Evolutionary conservation across 2,888 invertebrate genomes (phyloP).

Genomic region (Mechanitis mazaeus): DNA sequence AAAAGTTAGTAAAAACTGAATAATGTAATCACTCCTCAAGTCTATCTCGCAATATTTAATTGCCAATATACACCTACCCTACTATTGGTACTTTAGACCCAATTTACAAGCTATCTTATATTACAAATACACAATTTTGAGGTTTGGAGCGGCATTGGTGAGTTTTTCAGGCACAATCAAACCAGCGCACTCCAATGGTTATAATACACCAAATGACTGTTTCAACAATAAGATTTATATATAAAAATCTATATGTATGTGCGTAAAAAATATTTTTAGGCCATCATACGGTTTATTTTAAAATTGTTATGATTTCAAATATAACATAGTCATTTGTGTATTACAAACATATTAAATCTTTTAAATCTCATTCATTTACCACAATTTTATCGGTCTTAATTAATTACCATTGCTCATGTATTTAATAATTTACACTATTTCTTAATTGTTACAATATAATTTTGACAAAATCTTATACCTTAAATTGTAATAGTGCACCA

Average conservation of each 20-base stretch:
- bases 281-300: constrained; percentile 8
- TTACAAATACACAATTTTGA: constrained; percentile 70
- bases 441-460: constrained; percentile 27
- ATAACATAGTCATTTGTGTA: constrained; percentile 47
- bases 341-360: constrained; percentile 53
- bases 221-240: constrained; percentile 6
- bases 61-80: constrained; percentile 57
- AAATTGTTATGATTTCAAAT: constrained; percentile 9
- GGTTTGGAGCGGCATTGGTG: constrained; percentile 75
- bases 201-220: constrained; percentile 55
- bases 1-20: constrained; percentile 72
- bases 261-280: constrained; percentile 18
- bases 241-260: constrained; percentile 10
- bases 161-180: constrained; percentile 74
- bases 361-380: constrained; percentile 53
- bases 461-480: constrained; percentile 31
- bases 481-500: constrained; percentile 33
- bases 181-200: constrained; percentile 70
- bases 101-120: constrained; percentile 55
- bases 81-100: constrained; percentile 59
- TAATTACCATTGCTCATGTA: constrained; percentile 49
- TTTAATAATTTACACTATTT: constrained; percentile 32
- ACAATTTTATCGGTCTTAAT: constrained; percentile 53
- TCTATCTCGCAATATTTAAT: constrained; percentile 53
- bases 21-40: constrained; percentile 74